phyloP scores from a whole-genome alignment of 1,140 invertebrate species.

The Portunus trituberculatus region DNA sequence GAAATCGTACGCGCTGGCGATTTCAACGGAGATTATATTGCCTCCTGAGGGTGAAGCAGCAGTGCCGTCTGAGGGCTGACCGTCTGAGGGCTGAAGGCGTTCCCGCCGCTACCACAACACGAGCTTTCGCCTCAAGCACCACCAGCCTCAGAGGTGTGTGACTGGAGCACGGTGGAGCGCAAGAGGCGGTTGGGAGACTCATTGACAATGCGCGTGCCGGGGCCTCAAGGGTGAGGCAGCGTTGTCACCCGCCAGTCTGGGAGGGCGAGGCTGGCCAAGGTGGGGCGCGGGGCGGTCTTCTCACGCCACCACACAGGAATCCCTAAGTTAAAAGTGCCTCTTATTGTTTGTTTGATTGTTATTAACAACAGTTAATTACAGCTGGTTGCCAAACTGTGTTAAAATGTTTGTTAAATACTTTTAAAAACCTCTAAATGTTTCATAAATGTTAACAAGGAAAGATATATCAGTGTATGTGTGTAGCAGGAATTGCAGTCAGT shows the following conservation, averaged over 20 bases:
- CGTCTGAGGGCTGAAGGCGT: too few relatives aligned
- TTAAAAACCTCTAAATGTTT: constrained; percentile 65
- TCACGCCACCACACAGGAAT: constrained; percentile 44
- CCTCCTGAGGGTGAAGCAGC: too few relatives aligned
- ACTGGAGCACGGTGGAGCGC: background rate
- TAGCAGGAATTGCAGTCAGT: constrained; percentile 33
- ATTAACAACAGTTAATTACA: constrained; percentile 72
- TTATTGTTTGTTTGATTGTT: constrained; percentile 75
- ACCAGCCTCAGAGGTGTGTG: background rate
- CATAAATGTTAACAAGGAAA: constrained; percentile 43
- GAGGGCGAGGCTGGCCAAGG: background rate
- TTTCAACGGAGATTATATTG: too few relatives aligned
- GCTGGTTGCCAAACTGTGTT: constrained; percentile 73
- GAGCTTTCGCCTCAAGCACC: background rate
- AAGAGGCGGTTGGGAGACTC: background rate
- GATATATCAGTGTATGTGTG: constrained; percentile 65
- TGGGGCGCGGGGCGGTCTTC: background rate
- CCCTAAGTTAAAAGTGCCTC: constrained; percentile 75
- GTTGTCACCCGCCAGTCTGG: background rate
- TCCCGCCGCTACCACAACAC: background rate
- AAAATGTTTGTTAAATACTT: constrained; percentile 73
- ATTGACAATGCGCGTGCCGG: background rate
- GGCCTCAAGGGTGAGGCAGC: background rate
- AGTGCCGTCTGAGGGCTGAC: too few relatives aligned
- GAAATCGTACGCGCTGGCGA: too few relatives aligned